These are phyloP conservation scores for Meles meles DNA, from an alignment of 2,113 vertebrate genomes.

Conservation along the genomic window DNA sequence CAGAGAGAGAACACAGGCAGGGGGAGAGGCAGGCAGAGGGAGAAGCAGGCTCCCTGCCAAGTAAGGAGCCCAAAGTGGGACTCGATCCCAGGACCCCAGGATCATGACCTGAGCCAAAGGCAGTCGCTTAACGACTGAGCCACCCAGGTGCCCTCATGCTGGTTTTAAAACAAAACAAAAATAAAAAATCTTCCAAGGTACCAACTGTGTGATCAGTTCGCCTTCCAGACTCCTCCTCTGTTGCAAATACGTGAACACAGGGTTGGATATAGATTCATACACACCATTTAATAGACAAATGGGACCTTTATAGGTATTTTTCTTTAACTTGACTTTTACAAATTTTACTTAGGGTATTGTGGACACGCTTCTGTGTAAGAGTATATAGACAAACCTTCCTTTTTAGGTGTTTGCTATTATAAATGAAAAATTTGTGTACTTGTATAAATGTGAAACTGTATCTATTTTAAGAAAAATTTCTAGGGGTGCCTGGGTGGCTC, in stretches of 20 bases:
- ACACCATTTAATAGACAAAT: not conserved
- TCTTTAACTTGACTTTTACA: not conserved
- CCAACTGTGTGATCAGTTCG: not conserved
- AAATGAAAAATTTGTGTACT: not conserved
- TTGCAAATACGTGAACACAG: not conserved
- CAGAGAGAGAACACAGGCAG: too few species aligned
- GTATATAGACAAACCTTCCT: not conserved
- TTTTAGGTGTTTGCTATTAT: conserved; percentile 24
- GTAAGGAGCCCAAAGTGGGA: too few species aligned
- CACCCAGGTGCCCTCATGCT: not conserved
- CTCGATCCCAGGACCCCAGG: too few species aligned
- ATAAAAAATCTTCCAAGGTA: not conserved
- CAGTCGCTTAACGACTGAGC: too few species aligned
- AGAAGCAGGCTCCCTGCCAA: too few species aligned
- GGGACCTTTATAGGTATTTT: not conserved
- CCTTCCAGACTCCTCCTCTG: not conserved
- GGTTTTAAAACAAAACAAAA: conserved; percentile 17
- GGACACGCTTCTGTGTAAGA: not conserved
- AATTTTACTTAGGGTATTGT: not conserved
- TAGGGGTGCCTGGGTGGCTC: too few species aligned
- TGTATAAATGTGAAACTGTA: not conserved
- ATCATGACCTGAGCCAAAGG: too few species aligned
- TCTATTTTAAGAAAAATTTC: not conserved
- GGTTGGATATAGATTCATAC: not conserved
- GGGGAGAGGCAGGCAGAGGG: too few species aligned